Conservation (phyloP, 2,888 invertebrate genomes). For the Ormyrus nitidulus region DNA sequence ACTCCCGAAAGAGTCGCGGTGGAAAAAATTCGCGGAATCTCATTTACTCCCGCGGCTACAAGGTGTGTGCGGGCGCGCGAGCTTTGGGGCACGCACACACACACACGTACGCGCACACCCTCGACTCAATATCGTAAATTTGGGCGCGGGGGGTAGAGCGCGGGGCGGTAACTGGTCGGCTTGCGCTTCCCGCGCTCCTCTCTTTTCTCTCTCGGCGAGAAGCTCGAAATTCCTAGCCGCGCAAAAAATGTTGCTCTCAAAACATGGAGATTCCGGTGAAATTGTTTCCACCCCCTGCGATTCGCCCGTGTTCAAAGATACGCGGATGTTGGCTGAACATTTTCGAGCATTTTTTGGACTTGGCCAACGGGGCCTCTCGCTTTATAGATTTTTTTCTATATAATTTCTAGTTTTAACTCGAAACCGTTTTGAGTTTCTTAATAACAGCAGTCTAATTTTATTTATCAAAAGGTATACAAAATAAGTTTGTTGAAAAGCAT, state of each 20-base stretch:
- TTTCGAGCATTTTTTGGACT: no score
- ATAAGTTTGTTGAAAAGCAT: no score
- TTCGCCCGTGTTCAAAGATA: no score
- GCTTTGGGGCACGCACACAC: no score
- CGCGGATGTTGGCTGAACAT: no score
- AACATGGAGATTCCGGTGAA: slow-evolving; percentile 9
- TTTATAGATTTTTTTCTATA: no score
- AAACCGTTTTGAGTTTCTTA: no score
- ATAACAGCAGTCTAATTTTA: no score
- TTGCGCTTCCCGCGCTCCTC: not conserved
- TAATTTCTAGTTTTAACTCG: no score
- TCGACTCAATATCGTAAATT: slow-evolving; percentile 49
- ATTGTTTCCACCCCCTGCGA: slow-evolving; percentile 1
- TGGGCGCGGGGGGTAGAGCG: not conserved
- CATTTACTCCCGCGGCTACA: slow-evolving; percentile 23
- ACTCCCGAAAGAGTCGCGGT: not conserved
- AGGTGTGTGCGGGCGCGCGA: not conserved
- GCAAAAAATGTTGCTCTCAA: not conserved
- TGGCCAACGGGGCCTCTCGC: no score
- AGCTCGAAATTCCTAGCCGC: no score
- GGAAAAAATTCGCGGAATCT: slow-evolving; percentile 25
- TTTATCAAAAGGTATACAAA: no score
- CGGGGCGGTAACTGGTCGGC: not conserved
- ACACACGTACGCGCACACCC: slow-evolving; percentile 1
- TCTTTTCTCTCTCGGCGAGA: not conserved